Evolutionary conservation across 1,140 invertebrate species (phyloP), one percentile per base, ranked within the genome.

Genomic region (Copidosoma floridanum): DNA sequence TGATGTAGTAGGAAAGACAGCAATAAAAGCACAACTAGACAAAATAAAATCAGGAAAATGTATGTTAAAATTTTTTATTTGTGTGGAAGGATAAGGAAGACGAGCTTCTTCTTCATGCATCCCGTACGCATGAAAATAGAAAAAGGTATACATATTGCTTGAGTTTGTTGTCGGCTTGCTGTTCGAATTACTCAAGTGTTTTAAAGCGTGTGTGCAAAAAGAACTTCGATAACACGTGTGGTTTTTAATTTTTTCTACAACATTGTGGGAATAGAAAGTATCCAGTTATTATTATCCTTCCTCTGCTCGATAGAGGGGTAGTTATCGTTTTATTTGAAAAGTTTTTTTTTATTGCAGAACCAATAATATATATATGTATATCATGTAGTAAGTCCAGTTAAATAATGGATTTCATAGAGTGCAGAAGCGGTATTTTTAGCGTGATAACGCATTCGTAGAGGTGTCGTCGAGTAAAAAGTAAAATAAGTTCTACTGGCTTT

Each of bases 391-490:
- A n/a, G 51, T 61, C 37, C 37, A 55, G 35, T 48, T 50, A 48
- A 61, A 61, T 55, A 47, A 54, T 54, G 44, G 41, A 38, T 50
- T 55, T 61, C 23, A 47, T 18, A 32, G 24, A 20, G 58, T 55
- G 44, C 58, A 61, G 10, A 61, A 55, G 58, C 58, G 43, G 21
- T 48, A 53, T 7, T 59, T 60, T n/a, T 6, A 61, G 44, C 32
- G 40, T 60, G 41, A 27, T 12, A 44, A 53, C 40, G 50, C 32
- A 53, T 24, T 44, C n/a, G 11, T 53, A 27, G 14, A 24, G 16
- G 44, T 23, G 27, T 52, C 18, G 32, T 59, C 24, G 24, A 21
- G n/a, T n/a, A n/a, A n/a, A n/a, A n/a, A n/a, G n/a, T n/a, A n/a
- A n/a, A n/a, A n/a, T n/a, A n/a, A n/a, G n/a, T n/a, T n/a, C n/a